These are phyloP conservation scores for Crotalus tigris DNA, from an alignment of 2,113 vertebrate species.

Conservation along the genomic window DNA sequence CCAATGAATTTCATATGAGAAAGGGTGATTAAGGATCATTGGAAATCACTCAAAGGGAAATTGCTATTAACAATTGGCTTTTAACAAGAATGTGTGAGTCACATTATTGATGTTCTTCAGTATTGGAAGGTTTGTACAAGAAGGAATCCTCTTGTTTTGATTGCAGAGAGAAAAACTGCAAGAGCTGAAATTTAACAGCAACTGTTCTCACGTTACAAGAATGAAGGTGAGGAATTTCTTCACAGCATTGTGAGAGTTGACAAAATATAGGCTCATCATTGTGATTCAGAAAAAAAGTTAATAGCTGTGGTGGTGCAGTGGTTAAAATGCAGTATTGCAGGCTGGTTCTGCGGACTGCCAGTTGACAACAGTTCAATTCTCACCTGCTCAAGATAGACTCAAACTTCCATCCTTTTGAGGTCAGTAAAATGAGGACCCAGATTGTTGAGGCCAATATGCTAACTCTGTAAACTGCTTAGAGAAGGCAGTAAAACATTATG, in stretches of 20 bases:
- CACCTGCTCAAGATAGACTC: too few relatives aligned
- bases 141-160: neutral
- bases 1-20: neutral
- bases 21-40: neutral
- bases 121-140: neutral
- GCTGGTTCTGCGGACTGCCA: too few relatives aligned
- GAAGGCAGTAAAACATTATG: too few relatives aligned
- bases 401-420: too few relatives aligned
- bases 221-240: neutral
- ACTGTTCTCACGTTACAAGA: neutral
- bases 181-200: neutral
- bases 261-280: neutral
- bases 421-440: too few relatives aligned
- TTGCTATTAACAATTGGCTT: neutral
- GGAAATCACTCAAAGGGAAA: neutral
- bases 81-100: neutral
- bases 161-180: neutral
- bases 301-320: too few relatives aligned
- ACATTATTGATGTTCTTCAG: neutral
- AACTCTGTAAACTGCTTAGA: too few relatives aligned
- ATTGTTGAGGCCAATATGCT: too few relatives aligned
- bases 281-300: neutral
- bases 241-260: neutral
- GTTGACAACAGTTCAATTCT: too few relatives aligned
- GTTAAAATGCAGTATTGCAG: too few relatives aligned